Base-by-base conservation (phyloP, 1,140 invertebrate genomes). In the Druon quercuslanigerum region DNA sequence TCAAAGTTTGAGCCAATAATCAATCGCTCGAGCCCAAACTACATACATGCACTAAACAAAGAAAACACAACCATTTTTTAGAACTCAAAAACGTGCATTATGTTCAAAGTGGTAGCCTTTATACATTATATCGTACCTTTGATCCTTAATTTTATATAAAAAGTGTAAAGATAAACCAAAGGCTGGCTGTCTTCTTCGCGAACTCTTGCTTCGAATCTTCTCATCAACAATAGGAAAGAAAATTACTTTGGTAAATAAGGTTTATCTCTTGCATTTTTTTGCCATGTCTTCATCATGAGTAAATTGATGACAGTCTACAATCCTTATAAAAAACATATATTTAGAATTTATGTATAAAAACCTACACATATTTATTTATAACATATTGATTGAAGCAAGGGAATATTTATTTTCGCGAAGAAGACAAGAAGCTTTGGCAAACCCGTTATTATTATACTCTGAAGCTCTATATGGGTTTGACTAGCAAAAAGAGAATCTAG, bases 361-460 rank as follows among this genome's bases (percentile, higher is more conserved):
- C 2, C 25, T 33, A 33, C 4, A 33, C 25, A 33, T 33, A 33
- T 5, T 33, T 33, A 5, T 33, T 33, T 33, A 33, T 33, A 3
- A 33, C 25, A 33, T 4, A 33, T 33, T 33, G 4, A 5, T 33
- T 33, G 56, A 60, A 60, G 56, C 40, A 60, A 33, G 25, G 20
- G 20, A 60, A 33, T 60, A 14, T 14, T 19, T 13, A 14, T 33
- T 33, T 60, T 60, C 13, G 11, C 3, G 16, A 60, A 12, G 25
- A 60, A 60, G 57, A 25, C 57, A 60, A 20, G 20, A 60, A 60
- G 57, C 40, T 46, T 0, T 8, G 40, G 76, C 80, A 84, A 75
- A 84, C 80, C 74, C 76, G 78, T 84, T 84, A 84, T 82, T 60
- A 33, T 60, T 78, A 76, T 80, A 85, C 66, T 85, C 74, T 77